phyloP scores from a whole-genome alignment of 2,888 invertebrate genomes.

The Monoplex corrugatus region DNA sequence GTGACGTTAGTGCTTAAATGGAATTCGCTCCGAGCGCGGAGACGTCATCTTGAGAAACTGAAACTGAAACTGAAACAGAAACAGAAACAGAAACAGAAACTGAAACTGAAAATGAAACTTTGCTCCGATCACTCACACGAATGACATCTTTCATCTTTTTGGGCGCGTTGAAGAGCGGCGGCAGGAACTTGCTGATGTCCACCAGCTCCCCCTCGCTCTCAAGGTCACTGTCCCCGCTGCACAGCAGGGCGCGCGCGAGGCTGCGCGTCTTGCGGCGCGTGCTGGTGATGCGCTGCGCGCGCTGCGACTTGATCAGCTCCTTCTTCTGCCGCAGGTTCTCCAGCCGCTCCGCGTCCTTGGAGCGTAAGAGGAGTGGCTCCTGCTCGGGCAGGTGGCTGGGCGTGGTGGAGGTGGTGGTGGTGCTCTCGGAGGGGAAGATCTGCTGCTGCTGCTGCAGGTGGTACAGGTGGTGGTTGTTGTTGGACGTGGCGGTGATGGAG shows the following conservation, averaged over 20 bases:
- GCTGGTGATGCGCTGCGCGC: conserved; percentile 72
- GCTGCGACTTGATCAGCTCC: conserved; percentile 72
- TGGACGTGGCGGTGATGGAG: not conserved
- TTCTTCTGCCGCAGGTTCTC: conserved; percentile 74
- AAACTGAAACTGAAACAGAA: not conserved
- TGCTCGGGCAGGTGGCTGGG: conserved; percentile 35
- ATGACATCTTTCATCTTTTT: conserved; percentile 85
- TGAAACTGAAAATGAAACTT: too few relatives aligned
- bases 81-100: not conserved
- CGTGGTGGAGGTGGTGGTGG: conserved; percentile 33
- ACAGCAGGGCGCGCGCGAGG: conserved; percentile 74
- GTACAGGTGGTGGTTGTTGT: not conserved
- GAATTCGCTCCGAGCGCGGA: too few relatives aligned
- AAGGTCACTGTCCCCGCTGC: conserved; percentile 75
- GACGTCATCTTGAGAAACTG: too few relatives aligned
- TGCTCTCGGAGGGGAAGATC: not conserved
- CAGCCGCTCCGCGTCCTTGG: conserved; percentile 63
- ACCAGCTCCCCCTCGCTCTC: conserved; percentile 62
- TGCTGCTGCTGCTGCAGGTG: conserved; percentile 33
- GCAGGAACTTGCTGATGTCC: conserved; percentile 84
- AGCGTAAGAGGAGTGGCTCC: conserved; percentile 44
- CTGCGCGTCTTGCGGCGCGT: conserved; percentile 71
- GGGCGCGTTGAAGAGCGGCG: conserved; percentile 84
- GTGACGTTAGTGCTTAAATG: too few relatives aligned
- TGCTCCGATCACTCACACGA: conserved; percentile 82